Evolutionary conservation across 1,140 invertebrate genomes (phyloP).

Genomic region (Caenorhabditis tropicalis): DNA sequence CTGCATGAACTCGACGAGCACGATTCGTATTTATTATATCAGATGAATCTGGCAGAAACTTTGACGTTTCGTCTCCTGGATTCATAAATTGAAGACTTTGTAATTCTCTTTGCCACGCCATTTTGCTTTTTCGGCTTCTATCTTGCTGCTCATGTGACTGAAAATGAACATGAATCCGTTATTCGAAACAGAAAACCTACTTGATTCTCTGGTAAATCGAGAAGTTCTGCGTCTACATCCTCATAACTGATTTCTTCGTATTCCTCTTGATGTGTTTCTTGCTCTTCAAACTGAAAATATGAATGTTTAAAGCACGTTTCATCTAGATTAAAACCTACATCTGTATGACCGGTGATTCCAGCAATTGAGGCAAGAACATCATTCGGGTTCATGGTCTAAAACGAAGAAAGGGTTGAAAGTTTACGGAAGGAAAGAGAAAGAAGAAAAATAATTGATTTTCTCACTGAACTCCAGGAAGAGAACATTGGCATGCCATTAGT

Average conservation of each 20-base stretch:
- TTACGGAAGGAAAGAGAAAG: neutral
- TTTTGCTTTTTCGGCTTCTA: too few relatives aligned
- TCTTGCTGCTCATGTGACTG: too few relatives aligned
- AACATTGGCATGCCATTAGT: too few relatives aligned
- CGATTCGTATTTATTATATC: neutral
- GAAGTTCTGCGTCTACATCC: neutral
- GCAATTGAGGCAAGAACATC: neutral
- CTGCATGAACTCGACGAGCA: neutral
- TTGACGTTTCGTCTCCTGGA: neutral
- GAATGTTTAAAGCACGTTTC: neutral
- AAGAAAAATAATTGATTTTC: neutral
- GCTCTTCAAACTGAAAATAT: neutral
- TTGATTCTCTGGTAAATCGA: neutral
- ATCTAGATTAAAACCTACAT: neutral
- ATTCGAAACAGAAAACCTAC: too few relatives aligned
- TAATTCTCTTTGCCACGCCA: neutral
- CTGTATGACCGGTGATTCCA: neutral
- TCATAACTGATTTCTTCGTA: slow-evolving; percentile 3
- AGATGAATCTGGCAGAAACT: neutral
- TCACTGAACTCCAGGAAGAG: too few relatives aligned
- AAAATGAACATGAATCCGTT: too few relatives aligned
- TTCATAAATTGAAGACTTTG: neutral
- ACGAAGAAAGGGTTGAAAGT: neutral
- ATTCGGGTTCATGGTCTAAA: neutral
- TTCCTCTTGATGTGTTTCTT: neutral